Percentiles rank a stretch among this genome's conserved stretches.
phyloP scores from a whole-genome alignment of 1,140 invertebrate genomes.

The Atta texana region DNA sequence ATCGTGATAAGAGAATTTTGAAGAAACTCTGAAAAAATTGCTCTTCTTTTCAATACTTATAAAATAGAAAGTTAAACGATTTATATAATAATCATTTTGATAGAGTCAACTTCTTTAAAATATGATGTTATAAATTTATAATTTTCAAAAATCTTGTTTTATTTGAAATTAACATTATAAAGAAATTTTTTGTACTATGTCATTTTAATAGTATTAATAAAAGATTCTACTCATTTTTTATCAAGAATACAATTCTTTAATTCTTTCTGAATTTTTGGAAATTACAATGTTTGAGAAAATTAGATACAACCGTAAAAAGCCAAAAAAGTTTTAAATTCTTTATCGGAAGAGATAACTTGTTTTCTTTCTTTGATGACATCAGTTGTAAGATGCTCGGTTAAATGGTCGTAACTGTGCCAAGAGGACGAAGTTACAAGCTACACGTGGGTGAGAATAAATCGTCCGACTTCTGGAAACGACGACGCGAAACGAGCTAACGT shows the following conservation, averaged over 20 bases:
- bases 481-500: slow-evolving; percentile 54
- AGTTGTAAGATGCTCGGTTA: slow-evolving; percentile 30
- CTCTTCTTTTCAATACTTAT: neutral
- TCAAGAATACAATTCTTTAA: neutral
- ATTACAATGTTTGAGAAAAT: neutral
- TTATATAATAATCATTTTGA: neutral
- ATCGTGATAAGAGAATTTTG: neutral
- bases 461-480: slow-evolving; percentile 47
- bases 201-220: neutral
- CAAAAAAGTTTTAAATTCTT: neutral
- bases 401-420: slow-evolving; percentile 60
- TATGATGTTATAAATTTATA: neutral
- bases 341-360: neutral
- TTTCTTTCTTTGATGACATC: slow-evolving; percentile 13
- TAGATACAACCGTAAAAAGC: neutral
- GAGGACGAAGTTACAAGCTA: slow-evolving; percentile 50
- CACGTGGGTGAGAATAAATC: slow-evolving; percentile 61
- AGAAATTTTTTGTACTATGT: neutral
- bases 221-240: neutral
- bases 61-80: neutral
- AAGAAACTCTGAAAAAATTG: neutral
- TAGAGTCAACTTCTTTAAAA: neutral
- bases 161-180: neutral
- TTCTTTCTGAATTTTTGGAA: neutral
- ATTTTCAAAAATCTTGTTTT: neutral